These are phyloP conservation scores for Ivindomyrus marchei DNA, from an alignment of 2,113 vertebrate species.

Conservation along the genomic window DNA sequence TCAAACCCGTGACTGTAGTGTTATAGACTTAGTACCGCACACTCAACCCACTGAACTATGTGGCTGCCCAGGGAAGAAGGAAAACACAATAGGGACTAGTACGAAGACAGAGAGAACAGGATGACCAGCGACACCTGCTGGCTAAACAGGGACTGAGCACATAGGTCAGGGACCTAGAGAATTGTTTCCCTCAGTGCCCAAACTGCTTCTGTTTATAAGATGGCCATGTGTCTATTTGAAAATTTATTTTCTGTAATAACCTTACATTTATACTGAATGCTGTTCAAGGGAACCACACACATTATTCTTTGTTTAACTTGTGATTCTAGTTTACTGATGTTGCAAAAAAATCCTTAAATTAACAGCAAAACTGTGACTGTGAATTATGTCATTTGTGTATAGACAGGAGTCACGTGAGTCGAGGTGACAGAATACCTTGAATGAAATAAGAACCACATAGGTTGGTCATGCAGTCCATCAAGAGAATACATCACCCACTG, in stretches of 20 bases:
- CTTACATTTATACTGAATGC: not conserved
- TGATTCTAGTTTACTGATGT: not conserved
- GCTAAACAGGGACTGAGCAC: too few species aligned
- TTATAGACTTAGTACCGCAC: too few species aligned
- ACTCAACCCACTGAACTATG: too few species aligned
- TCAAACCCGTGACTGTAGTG: too few species aligned
- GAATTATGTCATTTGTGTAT: not conserved
- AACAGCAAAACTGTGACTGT: not conserved
- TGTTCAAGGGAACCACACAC: not conserved
- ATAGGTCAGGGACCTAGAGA: not conserved
- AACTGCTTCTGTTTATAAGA: not conserved
- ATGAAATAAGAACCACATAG: not conserved
- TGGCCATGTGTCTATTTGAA: not conserved
- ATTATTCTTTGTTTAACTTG: not conserved
- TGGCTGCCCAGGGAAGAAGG: too few species aligned
- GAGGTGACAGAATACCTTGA: not conserved
- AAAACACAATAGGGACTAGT: too few species aligned
- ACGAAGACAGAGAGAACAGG: too few species aligned
- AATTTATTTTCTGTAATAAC: not conserved
- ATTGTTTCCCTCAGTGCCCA: not conserved
- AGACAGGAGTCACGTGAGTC: not conserved
- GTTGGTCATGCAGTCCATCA: not conserved
- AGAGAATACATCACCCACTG: not conserved
- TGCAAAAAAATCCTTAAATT: not conserved
- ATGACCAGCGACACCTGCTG: too few species aligned